Evolutionary conservation across 2,113 vertebrate genomes (phyloP), one percentile per base, ranked within the genome.

Genomic region (Archilochus colubris): DNA sequence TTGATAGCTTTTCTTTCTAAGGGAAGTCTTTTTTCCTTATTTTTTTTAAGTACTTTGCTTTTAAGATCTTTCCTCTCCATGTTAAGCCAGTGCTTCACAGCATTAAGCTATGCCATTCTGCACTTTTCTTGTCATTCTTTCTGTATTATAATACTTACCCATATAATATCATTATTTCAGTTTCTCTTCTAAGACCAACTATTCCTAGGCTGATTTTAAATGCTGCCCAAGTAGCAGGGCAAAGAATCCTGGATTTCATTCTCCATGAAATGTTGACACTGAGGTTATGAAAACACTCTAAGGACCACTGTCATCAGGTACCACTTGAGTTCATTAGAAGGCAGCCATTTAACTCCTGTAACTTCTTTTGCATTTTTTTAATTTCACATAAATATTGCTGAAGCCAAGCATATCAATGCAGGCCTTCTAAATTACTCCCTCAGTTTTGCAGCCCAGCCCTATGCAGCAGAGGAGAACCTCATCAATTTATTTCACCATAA

Each of bases 1-100:
- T 84, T 86, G 83, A 67, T 83, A 87, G 31, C 7, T 91, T 88
- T 84, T 86, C 68, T 92, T 86, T 77, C 44, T 91, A 93, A 96
- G 58, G 72, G 44, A 86, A 93, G 44, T 1, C 0, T 54, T 78
- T 78, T 74, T 46, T 66, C 38, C 6, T 54, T 40, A 2, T 67
- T 88, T 66, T 64, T 70, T 86, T 50, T 0, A 82, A 81, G 25
- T 31, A 46, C 16, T 76, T 86, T 28, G 14, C 43, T 92, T 91
- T 66, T 68, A 31, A 54, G 13, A 3, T 24, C 83, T 66, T 88
- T 82, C 28, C 9, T 89, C 44, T 70, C 51, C 14, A 68, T 53
- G 14, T 27, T 81, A 77, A 68, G 9, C 51, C 77, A 70, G 3
- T 53, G 8, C 12, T 91, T 88, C 61, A 40, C 12, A 44, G 61